Evolutionary conservation across 1,140 invertebrate species (phyloP), one percentile per base, ranked within the genome.

Genomic region (Cyphomyrmex costatus): DNA sequence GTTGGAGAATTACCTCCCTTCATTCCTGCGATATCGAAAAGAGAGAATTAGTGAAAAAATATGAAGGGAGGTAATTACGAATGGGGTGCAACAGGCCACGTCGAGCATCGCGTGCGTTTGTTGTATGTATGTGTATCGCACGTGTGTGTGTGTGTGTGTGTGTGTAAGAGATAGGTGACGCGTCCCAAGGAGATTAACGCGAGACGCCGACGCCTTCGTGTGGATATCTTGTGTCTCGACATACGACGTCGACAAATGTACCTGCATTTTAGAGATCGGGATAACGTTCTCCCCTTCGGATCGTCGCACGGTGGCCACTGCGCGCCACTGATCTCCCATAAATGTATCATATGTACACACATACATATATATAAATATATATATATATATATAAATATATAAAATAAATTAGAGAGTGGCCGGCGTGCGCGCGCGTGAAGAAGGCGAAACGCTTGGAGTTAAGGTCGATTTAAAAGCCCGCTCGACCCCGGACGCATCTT

Each of bases 321-420:
- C 84, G 87, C 87, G 85, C 86, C 88, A 92, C 88, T 92, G 92
- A 92, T 93, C 92, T 93, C 92, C 74, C 88, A 27, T 86, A 85
- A 90, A 87, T 92, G 89, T 89, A 90, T 82, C 71, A 90, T 92
- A 87, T 49, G 27, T 87, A 89, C 60, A 82, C 63, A 82, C 76
- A 74, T 66, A n/a, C n/a, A 60, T 58, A 76, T 86, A 71, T 74
- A 88, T 36, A 49, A 16, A 53, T 53, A 56, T 56, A 21, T 21
- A 56, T 51, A 51, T 51, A 21, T 60, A 86, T 90, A 85, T 60
- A 24, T 86, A 88, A 58, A 79, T 74, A 76, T 86, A 71, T 77
- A 77, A 86, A 86, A 88, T 80, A 70, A 71, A 68, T 33, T 80
- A 91, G 70, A 89, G 68, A 51, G 88, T 90, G 89, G 88, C 86